Percentiles rank a stretch among this genome's conserved stretches.
phyloP scores from a whole-genome alignment of 2,113 vertebrate species.

The Calidris pygmaea region DNA sequence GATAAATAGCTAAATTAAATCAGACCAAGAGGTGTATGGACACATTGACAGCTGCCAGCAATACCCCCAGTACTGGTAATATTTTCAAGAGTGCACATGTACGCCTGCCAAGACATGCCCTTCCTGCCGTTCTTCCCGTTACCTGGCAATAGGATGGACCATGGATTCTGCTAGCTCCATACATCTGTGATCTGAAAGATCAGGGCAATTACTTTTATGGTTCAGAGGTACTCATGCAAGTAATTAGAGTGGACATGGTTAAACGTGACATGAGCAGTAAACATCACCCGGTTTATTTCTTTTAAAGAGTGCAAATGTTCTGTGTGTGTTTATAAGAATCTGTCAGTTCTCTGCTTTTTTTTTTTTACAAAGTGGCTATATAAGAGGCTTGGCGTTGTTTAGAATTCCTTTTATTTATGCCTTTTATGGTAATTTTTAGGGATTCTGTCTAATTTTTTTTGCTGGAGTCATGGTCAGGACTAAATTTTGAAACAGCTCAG shows the following conservation, averaged over 20 bases:
- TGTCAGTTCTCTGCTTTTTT: not conserved
- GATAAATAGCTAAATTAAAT: not conserved
- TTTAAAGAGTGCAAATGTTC: not conserved
- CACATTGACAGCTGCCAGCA: not conserved
- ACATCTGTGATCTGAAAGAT: not conserved
- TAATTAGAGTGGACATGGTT: not conserved
- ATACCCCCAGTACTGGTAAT: not conserved
- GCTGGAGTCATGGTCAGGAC: not conserved
- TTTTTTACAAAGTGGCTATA: not conserved
- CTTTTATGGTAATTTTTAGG: slow-evolving; percentile 36
- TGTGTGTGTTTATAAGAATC: slow-evolving; percentile 16
- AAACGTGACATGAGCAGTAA: not conserved
- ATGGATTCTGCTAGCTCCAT: not conserved
- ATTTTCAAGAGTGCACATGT: not conserved
- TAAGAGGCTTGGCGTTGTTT: not conserved
- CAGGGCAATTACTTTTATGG: not conserved
- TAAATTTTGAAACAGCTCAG: not conserved
- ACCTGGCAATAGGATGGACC: not conserved
- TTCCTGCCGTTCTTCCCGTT: not conserved
- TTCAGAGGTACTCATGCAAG: not conserved
- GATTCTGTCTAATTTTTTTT: not conserved
- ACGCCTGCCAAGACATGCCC: not conserved
- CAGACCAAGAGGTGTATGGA: not conserved
- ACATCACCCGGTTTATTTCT: not conserved
- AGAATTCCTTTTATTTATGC: slow-evolving; percentile 19